Conservation (phyloP, 2,888 invertebrate species). For the Limulus polyphemus region DNA sequence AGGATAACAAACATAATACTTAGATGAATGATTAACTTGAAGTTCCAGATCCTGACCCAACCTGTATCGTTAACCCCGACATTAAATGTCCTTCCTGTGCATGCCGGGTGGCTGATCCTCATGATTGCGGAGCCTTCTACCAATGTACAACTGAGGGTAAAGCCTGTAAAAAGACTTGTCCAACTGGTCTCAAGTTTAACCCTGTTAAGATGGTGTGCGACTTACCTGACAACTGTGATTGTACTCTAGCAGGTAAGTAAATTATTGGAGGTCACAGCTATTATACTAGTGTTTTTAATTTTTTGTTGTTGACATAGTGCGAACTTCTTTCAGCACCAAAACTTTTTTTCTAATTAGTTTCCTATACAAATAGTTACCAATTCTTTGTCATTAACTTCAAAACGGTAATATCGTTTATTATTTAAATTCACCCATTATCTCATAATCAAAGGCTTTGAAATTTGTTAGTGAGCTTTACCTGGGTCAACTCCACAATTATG, state of each 20-base stretch:
- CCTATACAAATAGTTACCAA: no score
- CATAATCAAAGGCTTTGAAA: no score
- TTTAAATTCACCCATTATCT: no score
- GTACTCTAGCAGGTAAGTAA: not conserved
- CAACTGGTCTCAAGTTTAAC: not conserved
- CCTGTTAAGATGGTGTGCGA: not conserved
- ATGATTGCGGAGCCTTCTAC: not conserved
- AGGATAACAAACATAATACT: no score
- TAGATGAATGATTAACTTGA: not conserved
- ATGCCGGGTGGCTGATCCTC: not conserved
- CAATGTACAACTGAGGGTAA: not conserved
- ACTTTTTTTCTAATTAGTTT: no score
- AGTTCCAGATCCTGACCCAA: not conserved
- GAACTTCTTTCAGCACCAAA: no score
- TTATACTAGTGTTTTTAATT: no score
- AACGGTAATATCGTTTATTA: no score
- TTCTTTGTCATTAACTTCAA: no score
- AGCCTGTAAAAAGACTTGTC: not conserved
- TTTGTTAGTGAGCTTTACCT: no score
- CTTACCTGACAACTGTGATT: not conserved
- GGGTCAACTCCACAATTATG: not conserved
- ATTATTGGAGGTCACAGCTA: not conserved
- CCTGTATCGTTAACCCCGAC: not conserved
- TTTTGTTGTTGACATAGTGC: no score
- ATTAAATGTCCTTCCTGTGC: not conserved